phyloP scores from a whole-genome alignment of 2,888 invertebrate genomes.

The Euplagia quadripunctaria region DNA sequence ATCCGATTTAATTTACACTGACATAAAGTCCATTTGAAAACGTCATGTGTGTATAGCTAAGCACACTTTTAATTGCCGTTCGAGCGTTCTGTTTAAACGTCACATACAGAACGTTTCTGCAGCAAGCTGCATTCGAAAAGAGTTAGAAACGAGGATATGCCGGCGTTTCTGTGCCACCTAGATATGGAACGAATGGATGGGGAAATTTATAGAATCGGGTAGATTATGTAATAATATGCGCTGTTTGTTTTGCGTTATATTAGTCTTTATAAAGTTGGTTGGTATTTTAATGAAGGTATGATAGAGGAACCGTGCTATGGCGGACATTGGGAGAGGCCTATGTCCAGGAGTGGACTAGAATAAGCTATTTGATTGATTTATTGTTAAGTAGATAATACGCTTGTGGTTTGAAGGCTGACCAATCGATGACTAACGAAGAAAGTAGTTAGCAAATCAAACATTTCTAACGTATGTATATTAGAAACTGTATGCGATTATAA shows the following conservation, averaged over 20 bases:
- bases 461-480: no score
- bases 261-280: background rate
- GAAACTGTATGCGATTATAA: no score
- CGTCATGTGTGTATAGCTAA: conserved; percentile 43
- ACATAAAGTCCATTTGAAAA: conserved; percentile 44
- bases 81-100: conserved; percentile 55
- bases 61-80: conserved; percentile 52
- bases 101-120: conserved; percentile 56
- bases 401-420: no score
- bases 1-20: conserved; percentile 47
- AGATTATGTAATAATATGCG: background rate
- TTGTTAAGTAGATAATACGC: no score
- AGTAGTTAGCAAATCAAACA: no score
- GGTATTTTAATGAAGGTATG: background rate
- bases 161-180: conserved; percentile 43
- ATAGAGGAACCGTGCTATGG: background rate
- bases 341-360: no score
- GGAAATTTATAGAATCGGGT: conserved; percentile 8
- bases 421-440: no score
- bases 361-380: no score
- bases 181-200: conserved; percentile 44
- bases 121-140: conserved; percentile 59
- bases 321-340: no score
- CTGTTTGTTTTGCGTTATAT: background rate
- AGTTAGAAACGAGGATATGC: conserved; percentile 53